Base-by-base conservation (phyloP, 2,888 invertebrate genomes). In the Melipona bicolor region DNA sequence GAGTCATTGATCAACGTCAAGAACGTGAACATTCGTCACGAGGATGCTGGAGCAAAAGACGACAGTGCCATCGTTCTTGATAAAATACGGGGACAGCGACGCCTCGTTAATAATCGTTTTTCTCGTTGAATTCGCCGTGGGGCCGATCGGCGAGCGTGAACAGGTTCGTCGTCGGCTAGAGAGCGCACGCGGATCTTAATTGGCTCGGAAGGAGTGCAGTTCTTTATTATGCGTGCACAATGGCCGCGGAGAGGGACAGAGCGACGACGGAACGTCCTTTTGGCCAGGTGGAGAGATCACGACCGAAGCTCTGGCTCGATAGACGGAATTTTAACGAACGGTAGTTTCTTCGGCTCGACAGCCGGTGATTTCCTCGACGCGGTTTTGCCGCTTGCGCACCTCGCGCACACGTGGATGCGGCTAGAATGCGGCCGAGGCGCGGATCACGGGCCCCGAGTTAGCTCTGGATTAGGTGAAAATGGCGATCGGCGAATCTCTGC, bases 21-120 rank as follows among this genome's bases (percentile, higher is more conserved):
- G 62, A 49, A 61, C 65, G 5, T n/a, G 11, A 17, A 64, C 52
- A n/a, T 21, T 11, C 27, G 50, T 69, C 50, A 15, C 77, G 54
- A 54, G 24, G 68, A 43, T 49, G 50, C n/a, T 21, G 3, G 21
- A 21, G n/a, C 13, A 74, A 4, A 27, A 43, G 69, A 62, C 21
- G 21, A 13, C 13, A 64, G 5, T 5, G 74, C 72, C 65, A 56
- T 74, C 36, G 54, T 80, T 76, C 78, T 74, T 77, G 84, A 84
- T 82, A 73, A 86, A 81, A 67, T 54, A 77, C 69, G 78, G 69
- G 70, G 84, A 76, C 86, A 79, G 67, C 69, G 77, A 72, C 49
- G 77, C 52, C 76, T 79, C 84, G 79, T 88, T 89, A 89, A 89
- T 88, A 89, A 85, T 19, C 79, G 73, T 83, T 83, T 43, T 83